Conservation (phyloP, 2,888 invertebrate genomes). For the Arrhopalites spinosus region DNA sequence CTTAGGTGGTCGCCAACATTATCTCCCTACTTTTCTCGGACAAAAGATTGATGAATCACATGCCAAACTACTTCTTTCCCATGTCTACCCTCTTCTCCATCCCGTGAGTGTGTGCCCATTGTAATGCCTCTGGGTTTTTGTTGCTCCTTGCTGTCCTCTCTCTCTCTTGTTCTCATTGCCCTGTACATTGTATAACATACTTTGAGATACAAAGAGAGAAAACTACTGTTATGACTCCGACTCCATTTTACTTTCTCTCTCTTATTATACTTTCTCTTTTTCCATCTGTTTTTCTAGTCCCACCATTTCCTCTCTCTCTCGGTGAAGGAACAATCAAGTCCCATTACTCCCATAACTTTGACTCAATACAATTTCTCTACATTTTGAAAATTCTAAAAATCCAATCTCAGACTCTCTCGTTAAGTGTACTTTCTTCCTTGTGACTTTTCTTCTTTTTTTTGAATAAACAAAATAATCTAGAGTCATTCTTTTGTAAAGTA, state of each 20-base stretch:
- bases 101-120: neutral
- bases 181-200: conserved; percentile 1
- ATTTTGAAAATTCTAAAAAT: neutral
- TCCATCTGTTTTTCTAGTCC: neutral
- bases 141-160: conserved; percentile 11
- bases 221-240: neutral
- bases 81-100: neutral
- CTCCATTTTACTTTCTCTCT: neutral
- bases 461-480: no score
- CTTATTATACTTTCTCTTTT: neutral
- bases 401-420: neutral
- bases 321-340: no score
- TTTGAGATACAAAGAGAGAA: neutral
- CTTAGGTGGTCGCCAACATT: conserved; percentile 38
- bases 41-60: conserved; percentile 49
- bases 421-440: neutral
- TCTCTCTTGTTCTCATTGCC: neutral
- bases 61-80: conserved; percentile 40
- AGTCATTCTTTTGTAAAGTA: no score
- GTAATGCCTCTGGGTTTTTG: no score
- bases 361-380: neutral
- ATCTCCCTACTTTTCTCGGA: conserved; percentile 33
- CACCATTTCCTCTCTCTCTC: neutral
- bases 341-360: neutral
- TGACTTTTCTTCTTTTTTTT: neutral